Base-by-base conservation (phyloP, 2,888 invertebrate species). In the Eurytoma adleriae region DNA sequence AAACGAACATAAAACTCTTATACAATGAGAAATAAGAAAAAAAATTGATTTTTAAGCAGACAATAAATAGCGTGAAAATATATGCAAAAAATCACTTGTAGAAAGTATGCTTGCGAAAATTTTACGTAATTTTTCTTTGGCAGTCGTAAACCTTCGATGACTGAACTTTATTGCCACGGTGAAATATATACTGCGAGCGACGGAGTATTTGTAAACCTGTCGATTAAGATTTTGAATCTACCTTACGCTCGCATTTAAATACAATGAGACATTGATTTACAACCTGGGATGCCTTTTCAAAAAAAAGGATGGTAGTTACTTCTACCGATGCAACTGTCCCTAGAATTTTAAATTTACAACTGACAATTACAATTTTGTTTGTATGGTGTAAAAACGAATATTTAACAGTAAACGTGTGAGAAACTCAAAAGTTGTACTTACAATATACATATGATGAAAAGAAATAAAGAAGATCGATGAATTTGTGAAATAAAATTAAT, bases 191-290 rank as follows among this genome's bases (percentile, higher is more conserved):
- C 70, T n/a, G 18, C 24, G 56, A 62, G 62, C 27, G n/a, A 59
- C n/a, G 18, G 40, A 50, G 16, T 71, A 48, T 48, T 56, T 66
- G 64, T 56, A 30, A 54, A 40, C 16, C 13, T 67, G 48, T 57
- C 67, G 57, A 75, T 75, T 27, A 59, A 75, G 50, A 61, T 68
- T 75, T 76, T 61, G 68, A 68, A 68, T 75, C 67, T 50, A 52
- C 40, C 40, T 40, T 59, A 52, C 27, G 27, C 52, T 30, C 54
- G 66, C 30, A 76, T 76, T 76, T 76, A 54, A 76, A 76, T 76
- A 76, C 68, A 76, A 76, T 76, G 68, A 50, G 75, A 68, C 75
- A 54, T 13, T 30, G 68, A 76, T 76, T 50, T 68, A 30, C 30
- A 1, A n/a, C 57, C 48, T 56, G 5, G 27, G 13, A 50, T 59